Evolutionary conservation across 64 coral and sea anemone genomes (phyloP), one percentile per base, ranked within the genome.

Genomic region (Pachyseris speciosa): DNA sequence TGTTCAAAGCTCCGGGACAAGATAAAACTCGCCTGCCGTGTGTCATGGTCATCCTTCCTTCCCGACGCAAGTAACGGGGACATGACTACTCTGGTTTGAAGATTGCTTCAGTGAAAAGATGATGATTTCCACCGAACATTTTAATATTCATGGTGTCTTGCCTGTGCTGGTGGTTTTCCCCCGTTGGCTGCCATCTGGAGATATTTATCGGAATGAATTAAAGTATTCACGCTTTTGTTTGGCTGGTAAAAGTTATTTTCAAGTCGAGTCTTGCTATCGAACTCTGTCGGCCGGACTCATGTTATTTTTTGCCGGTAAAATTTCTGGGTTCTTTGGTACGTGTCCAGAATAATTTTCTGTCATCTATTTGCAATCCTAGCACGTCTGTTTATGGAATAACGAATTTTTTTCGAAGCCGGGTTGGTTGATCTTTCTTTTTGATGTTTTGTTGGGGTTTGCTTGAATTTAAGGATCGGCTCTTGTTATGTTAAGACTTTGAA

Each of bases 1-100:
- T 74, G 71, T 48, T 74, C 25, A 45, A 74, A 48, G 41, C 71
- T 74, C 39, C 42, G 42, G 41, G 71, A 47, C 71, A 74, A 74
- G 71, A 48, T 74, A 48, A 27, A 48, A 28, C 71, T 45, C 71
- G 2, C 61, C 48, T 48, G 48, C 71, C 42, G 69, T 22, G 41
- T 74, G 41, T 74, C 71, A 29, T 74, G 71, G 71, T 48, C 41
- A 74, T 74, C 48, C 71, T 74, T 74, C 71, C 71, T 74, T 74
- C 39, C 48, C 43, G 71, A 49, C 19, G 71, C 39, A 45, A 74
- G 20, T 74, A 48, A 74, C 22, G 27, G 71, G n/a, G 22, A 67
- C 64, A 67, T 67, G 64, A 67, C 39, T 74, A 74, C 71, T 74
- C 38, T 74, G 71, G 41, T 41, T 74, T 74, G 48, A 74, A 74